Evolutionary conservation across 1,140 invertebrate species (phyloP).

Genomic region (Heliconius nattereri): DNA sequence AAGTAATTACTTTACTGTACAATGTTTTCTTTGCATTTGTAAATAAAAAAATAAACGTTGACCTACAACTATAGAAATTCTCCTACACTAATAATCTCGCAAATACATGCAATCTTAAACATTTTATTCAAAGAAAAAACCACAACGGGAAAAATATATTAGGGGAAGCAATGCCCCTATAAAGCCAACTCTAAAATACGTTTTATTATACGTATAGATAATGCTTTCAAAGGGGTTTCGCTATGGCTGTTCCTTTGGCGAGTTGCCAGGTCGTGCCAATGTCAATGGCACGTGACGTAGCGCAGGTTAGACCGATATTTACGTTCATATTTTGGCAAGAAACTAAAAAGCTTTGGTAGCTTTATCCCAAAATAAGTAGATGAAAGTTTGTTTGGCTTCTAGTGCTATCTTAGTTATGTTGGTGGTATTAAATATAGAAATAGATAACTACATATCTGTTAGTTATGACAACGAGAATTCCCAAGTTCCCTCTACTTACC

Average conservation of each 20-base stretch:
- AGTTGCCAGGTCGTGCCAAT: constrained; percentile 45
- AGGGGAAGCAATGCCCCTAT: constrained; percentile 4
- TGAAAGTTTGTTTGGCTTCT: background rate
- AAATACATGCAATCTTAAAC: background rate
- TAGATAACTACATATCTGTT: background rate
- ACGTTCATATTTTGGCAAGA: constrained; percentile 5
- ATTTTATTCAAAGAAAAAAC: background rate
- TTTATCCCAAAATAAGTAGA: background rate
- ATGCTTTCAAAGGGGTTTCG: constrained; percentile 1
- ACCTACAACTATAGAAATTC: no score
- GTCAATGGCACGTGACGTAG: constrained; percentile 58
- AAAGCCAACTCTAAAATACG: background rate
- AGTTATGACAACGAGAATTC: no score
- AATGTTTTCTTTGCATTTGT: no score
- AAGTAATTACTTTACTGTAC: no score
- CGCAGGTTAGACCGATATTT: constrained; percentile 6
- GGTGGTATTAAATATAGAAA: background rate
- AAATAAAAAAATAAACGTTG: no score
- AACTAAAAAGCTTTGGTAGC: background rate
- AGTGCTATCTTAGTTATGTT: background rate
- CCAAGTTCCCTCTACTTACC: no score
- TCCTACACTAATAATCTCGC: background rate
- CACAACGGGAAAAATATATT: constrained; percentile 1
- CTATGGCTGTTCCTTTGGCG: constrained; percentile 33
- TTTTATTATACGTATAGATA: constrained; percentile 13